These are phyloP conservation scores for Metridium senile DNA, from an alignment of 92 coral and sea anemone species.

Conservation along the genomic window DNA sequence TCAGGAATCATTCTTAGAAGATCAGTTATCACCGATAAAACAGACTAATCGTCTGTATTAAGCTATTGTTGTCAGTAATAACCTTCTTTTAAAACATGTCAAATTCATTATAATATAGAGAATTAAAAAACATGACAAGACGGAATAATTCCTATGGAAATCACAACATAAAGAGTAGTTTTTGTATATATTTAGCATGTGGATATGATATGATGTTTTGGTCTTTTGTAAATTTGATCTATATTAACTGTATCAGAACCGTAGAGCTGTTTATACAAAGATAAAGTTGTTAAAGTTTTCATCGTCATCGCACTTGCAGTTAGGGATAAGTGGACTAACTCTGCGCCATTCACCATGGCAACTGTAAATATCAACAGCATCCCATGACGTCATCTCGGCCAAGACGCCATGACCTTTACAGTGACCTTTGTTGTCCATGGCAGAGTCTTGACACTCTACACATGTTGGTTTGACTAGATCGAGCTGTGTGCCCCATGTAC, in stretches of 20 bases:
- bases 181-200: no score
- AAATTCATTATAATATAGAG: no score
- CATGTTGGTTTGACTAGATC: conserved; percentile 86
- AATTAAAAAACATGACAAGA: no score
- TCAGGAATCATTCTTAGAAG: no score
- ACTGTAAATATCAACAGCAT: conserved; percentile 83
- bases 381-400: conserved; percentile 89
- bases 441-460: conserved; percentile 87
- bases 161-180: no score
- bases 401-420: conserved; percentile 92
- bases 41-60: no score
- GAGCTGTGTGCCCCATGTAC: conserved; percentile 92
- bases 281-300: conserved; percentile 86
- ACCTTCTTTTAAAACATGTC: no score
- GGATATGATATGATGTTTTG: neutral
- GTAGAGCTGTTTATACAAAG: conserved; percentile 63
- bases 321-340: conserved; percentile 70
- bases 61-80: no score
- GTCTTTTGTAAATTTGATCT: neutral
- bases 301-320: conserved; percentile 71
- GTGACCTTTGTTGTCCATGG: conserved; percentile 84
- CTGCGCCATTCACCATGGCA: conserved; percentile 97
- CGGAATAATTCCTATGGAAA: no score
- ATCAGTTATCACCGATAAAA: no score
- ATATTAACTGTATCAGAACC: neutral